phyloP scores from a whole-genome alignment of 2,888 invertebrate genomes.

The Troglohyphantes excavatus region DNA sequence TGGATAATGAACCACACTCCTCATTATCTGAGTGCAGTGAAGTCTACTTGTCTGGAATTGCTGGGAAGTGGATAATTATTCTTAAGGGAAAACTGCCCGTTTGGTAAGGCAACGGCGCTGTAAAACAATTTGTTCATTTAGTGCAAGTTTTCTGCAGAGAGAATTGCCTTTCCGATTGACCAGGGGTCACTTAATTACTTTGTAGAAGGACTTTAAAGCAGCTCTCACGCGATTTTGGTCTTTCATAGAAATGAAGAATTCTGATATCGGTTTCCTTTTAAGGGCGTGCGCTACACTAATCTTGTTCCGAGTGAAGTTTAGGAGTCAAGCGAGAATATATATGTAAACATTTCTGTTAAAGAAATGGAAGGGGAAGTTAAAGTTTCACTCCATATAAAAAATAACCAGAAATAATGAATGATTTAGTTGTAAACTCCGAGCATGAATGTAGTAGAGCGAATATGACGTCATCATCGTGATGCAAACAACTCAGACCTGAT shows the following conservation, averaged over 20 bases:
- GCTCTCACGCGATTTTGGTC: slow-evolving; percentile 40
- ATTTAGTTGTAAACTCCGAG: too few relatives aligned
- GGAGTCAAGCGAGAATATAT: not conserved
- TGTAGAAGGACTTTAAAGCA: slow-evolving; percentile 12
- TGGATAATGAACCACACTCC: not conserved
- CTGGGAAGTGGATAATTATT: not conserved
- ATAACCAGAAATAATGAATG: too few relatives aligned
- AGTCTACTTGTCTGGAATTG: not conserved
- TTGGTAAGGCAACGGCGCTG: not conserved
- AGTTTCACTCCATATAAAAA: too few relatives aligned
- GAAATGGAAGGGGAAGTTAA: not conserved
- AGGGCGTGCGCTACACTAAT: not conserved
- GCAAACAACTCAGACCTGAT: too few relatives aligned
- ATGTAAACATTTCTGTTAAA: not conserved
- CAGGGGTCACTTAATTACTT: slow-evolving; percentile 38
- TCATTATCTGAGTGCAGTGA: not conserved
- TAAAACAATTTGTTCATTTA: slow-evolving; percentile 18
- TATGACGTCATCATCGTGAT: too few relatives aligned
- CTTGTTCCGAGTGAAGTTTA: not conserved
- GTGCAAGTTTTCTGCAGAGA: not conserved
- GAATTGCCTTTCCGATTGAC: slow-evolving; percentile 22
- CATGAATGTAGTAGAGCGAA: too few relatives aligned
- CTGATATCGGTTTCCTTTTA: slow-evolving; percentile 49
- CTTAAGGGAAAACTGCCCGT: not conserved
- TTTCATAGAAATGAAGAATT: not conserved